A percentile compares a stretch with the other conserved stretches of the same genome.
phyloP scores from a whole-genome alignment of 2,888 invertebrate genomes.

The Eristalis tenax region DNA sequence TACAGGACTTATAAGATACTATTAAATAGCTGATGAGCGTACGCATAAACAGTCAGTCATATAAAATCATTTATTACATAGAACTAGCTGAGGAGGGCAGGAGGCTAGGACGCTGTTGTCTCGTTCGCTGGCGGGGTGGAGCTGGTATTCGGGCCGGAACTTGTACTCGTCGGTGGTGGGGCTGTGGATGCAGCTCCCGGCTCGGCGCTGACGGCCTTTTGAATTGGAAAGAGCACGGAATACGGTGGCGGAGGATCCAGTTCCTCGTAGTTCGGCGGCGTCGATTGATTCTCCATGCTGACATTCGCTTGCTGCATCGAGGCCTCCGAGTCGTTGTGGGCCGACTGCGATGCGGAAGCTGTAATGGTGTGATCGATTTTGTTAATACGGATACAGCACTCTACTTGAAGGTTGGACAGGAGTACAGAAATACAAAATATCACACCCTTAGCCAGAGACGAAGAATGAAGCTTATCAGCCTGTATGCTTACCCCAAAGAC shows the following conservation, averaged over 20 bases:
- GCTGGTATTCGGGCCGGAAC: conserved; percentile 56
- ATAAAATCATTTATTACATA: conserved; percentile 67
- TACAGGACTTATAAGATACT: conserved; percentile 49
- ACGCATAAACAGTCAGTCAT: conserved; percentile 69
- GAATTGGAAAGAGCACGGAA: conserved; percentile 85
- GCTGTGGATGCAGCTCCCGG: conserved; percentile 57
- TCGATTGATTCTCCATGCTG: conserved; percentile 75
- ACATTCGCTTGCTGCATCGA: conserved; percentile 77
- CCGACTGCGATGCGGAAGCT: conserved; percentile 80
- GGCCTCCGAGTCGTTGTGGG: conserved; percentile 79
- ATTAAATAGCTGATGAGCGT: conserved; percentile 70
- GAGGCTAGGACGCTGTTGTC: conserved; percentile 59
- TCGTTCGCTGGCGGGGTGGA: conserved; percentile 44
- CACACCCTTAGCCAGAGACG: conserved; percentile 59
- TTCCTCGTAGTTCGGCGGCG: conserved; percentile 85
- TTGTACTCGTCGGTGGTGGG: conserved; percentile 49
- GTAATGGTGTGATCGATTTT: conserved; percentile 76
- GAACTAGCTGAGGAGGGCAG: conserved; percentile 50
- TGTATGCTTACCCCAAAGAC: conserved; percentile 84
- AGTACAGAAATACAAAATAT: conserved; percentile 53
- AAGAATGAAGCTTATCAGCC: conserved; percentile 10
- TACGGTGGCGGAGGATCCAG: conserved; percentile 85
- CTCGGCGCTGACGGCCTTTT: conserved; percentile 76
- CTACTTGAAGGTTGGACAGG: conserved; percentile 65
- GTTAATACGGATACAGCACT: conserved; percentile 82